Base-by-base conservation (phyloP, 2,888 invertebrate genomes). In the Drosophila meridiana region DNA sequence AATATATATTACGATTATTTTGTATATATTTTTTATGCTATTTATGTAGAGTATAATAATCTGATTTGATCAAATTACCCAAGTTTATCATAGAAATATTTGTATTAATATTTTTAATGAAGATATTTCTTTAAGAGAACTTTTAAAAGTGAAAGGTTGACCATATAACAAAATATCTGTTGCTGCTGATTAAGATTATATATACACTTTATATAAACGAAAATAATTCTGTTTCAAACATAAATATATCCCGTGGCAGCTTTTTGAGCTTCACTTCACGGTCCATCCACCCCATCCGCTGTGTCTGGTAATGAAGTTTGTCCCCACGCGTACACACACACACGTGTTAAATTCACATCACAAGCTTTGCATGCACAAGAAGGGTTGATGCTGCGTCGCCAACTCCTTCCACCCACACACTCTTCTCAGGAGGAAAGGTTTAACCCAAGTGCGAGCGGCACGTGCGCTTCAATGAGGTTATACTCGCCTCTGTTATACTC, bases 291-390 rank as follows among this genome's bases (percentile, higher is more conserved):
- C 64, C 53, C 40, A 40, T 2, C 1, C 4, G 2, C 28, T 11
- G 48, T 32, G 30, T 9, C 40, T 40, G n/a, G 11, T 55, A 65
- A 66, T 45, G 47, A 66, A 67, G 55, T 67, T 56, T 30, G 56
- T 48, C 56, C n/a, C 34, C 53, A 68, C 40, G 11, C 47, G 58
- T 38, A 26, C 38, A 40, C 32, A 47, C 38, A 14, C 47, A 11
- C 26, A 67, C 47, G 80, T 84, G 78, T 86, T 83, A 80, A 86
- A 83, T 83, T 86, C 89, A 83, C 73, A 73, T 43, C 74, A 80
- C 78, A 65, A 76, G 75, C 71, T 65, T 68, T 69, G 79, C 86
- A 77, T 85, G 70, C 82, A 55, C 58, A 82, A 87, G 87, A 87
- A 82, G 88, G 85, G 83, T 86, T 83, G 68, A 20, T 50, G 8